Evolutionary conservation across 1,140 invertebrate genomes (phyloP), one percentile per base, ranked within the genome.

Genomic region (Bombus waltoni): DNA sequence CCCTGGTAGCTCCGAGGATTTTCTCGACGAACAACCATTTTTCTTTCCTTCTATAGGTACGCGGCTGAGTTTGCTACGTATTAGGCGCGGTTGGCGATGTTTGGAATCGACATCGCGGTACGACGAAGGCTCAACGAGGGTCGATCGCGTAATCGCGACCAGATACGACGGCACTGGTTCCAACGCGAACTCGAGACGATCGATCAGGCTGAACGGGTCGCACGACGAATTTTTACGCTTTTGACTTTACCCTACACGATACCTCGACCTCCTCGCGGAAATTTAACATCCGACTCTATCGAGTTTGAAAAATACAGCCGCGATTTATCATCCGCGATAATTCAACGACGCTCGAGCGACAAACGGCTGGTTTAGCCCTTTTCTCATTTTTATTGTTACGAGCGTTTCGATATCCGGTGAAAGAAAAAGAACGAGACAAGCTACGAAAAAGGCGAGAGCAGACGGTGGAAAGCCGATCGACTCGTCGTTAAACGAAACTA

Each of bases 211-310:
- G 32, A 38, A 83, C 81, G 59, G 71, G 62, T 68, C 47, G 44
- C 81, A 35, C 62, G 59, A 1, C 35, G 32, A 83, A 83, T 83
- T 83, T 83, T 76, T 57, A 70, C 44, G 73, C 74, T 77, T 77
- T 76, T 38, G 42, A 68, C 32, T 11, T 38, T 74, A 74, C 71
- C 35, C 32, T 28, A 8, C 44, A 5, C 35, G 15, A 47, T 40
- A 15, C 6, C 22, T 2, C 44, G 25, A 8, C 22, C 10, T 32
- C 1, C 9, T 22, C 10, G 22, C 28, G 70, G 47, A 73, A 73
- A 73, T 81, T 44, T 42, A 42, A 59, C 47, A 35, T 38, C 47
- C 25, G 5, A 40, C 47, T 10, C 25, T 3, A 11, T 42, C 44
- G 28, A 40, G 32, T 53, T 57, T 35, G 18, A 42, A 42, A 42